Base-by-base conservation (phyloP, 2,888 invertebrate species). In the Caenorhabditis sp. region DNA sequence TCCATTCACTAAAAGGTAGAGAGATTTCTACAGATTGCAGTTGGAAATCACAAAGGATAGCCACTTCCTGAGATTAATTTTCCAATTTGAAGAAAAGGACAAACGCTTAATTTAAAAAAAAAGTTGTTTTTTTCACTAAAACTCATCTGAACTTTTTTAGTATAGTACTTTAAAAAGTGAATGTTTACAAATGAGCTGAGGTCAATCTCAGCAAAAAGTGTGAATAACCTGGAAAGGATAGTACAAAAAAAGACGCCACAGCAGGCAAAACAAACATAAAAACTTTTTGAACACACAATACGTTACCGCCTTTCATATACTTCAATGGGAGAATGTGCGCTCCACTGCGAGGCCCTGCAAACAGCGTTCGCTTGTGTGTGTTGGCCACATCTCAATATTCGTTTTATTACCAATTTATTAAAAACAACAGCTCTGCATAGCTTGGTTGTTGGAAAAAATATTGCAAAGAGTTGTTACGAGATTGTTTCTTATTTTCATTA, bases 321-420 rank as follows among this genome's bases (percentile, higher is more conserved):
- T 12, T 17, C 43, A 17, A 43, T 1, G n/a, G 21, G 4, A n/a
- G 69, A 65, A 66, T 65, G 21, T 26, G 65, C 69, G 69, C 69
- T 58, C 69, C n/a, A 59, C 8, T 54, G 69, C 19, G 58, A 53
- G 57, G 10, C n/a, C 10, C 27, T 3, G 26, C 58, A 24, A 31
- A 26, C 23, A 36, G 31, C 36, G 17, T n/a, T 14, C 3, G 24
- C 23, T 36, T 51, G 61, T 66, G 26, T 59, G 70, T 59, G 70
- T 70, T 70, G 70, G 70, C 66, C 62, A 62, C 62, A 37, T 31
- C 21, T 43, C 19, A 24, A 62, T 31, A 31, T 31, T 58, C 36
- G 23, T 26, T 36, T 27, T 57, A 51, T 63, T 23, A 53, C 26
- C 8, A 50, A 12, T 23, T 59, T 49, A 36, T 31, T 1, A 31